Base-by-base conservation (phyloP, 2,113 vertebrate genomes). In the Nothobranchius kuhntae region DNA sequence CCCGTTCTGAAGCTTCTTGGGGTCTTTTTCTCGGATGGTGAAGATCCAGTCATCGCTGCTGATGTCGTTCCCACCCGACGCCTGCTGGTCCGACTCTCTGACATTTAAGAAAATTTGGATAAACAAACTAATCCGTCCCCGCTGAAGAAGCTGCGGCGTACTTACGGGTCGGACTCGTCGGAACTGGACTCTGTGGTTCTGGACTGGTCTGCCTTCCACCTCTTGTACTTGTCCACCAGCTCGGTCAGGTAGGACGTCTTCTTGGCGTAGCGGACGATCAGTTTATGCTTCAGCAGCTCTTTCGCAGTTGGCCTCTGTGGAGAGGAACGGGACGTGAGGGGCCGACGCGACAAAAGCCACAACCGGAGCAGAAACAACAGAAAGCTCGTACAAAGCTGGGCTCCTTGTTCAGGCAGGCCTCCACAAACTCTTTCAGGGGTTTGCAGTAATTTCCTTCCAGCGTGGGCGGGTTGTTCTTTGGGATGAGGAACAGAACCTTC, bases 401-500 rank as follows among this genome's bases (percentile, higher is more conserved):
- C 88, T 99, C 97, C 86, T 98, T 99, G 83, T 99, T 99, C 82
- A 99, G 87, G 80, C 98, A 99, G 82, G 96, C 95, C 78, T 99
- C 97, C 0, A 99, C 90, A 68, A 99, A 99, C 91, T 99, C 98
- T 87, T 98, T 98, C 51, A 98, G 95, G 26, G 95, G 92, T 88
- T 96, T 99, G 89, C 96, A 96, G 91, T 98, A 98, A 91, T 84
- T 98, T 67, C 96, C 98, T 91, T 99, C 98, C 86, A 99, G 91
- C 0, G 96, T 98, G 7, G 97, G 98, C 8, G 98, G 96, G 89
- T 94, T 98, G 91, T 98, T 98, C 93, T 99, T 99, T 83, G 98
- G 97, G 87, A 99, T 99, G 78, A 98, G 95, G 90, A 99, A 98
- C 67, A 99, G 87, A 56, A 98, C 98, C 87, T 99, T 98, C 98